Base-by-base conservation (phyloP, 2,888 invertebrate species). In the Coelogynopora nodosa region DNA sequence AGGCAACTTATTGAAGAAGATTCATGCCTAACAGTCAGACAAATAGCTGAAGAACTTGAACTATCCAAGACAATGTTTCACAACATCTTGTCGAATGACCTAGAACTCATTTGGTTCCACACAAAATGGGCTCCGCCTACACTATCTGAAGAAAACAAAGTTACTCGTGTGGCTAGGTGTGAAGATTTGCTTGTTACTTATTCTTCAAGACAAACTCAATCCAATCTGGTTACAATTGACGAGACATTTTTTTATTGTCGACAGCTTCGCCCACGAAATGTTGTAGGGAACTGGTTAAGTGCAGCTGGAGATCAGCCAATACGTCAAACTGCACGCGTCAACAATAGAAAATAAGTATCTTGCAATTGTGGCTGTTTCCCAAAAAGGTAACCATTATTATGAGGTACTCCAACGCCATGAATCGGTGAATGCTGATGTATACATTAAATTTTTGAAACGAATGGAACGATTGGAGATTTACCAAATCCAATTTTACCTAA, bases 381-480 rank as follows among this genome's bases (percentile, higher is more conserved):
- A 82, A 31, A 82, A 82, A 82, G 82, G 31, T 82, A 23, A 31
- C 31, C 82, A 82, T 82, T 82, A 82, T 31, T 82, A 31, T 82
- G 82, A 82, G 23, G 31, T 82, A 82, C 82, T 82, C 30, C 30
- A 29, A 31, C n/a, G 30, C 82, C 30, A 31, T 82, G 30, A 82
- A 82, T 82, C 82, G 30, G 31, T 82, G 30, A 82, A 82, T 82
- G 82, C 29, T 31, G 82, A 82, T 31, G 30, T 30, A 82, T 82
- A 82, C 10, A 82, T 82, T 1, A 18, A 13, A 31, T 82, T 82
- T 82, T 31, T 82, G 18, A 74, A 74, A 74, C 74, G 18, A 74
- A 74, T 74, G 74, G 74, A 74, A 26, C 5, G 18, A 26, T 74
- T 74, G 23, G 74, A 74, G 74, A 74, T 74, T 74, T 74, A 74